Conservation (phyloP, 2,797 vertebrate genomes). For the Syncerus caffer region DNA sequence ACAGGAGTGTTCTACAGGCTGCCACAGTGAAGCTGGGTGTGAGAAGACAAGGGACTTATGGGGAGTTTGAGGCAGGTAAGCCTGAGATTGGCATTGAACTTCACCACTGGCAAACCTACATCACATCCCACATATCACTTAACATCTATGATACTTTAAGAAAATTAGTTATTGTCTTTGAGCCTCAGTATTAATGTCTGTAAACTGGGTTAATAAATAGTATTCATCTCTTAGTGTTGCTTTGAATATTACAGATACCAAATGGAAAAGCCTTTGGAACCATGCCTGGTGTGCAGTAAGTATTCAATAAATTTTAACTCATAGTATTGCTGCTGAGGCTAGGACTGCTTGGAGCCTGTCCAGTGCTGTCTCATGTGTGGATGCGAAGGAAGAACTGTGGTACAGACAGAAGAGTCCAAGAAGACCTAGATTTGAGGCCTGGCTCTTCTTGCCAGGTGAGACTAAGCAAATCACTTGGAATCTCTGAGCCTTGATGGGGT, state of each 20-base stretch:
- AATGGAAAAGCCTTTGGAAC: not conserved
- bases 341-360: not conserved
- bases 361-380: not conserved
- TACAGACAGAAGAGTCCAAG: not conserved
- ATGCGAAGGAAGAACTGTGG: not conserved
- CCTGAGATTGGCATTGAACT: not conserved
- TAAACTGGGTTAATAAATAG: not conserved
- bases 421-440: not conserved
- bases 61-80: not conserved
- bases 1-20: not conserved
- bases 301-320: not conserved
- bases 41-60: not conserved
- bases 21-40: not conserved
- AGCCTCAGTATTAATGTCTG: not conserved
- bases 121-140: not conserved
- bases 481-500: not conserved
- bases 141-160: not conserved
- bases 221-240: not conserved
- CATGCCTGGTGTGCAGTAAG: not conserved
- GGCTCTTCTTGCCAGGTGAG: not conserved
- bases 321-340: not conserved
- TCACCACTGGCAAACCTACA: not conserved
- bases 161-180: not conserved
- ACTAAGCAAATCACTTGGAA: not conserved
- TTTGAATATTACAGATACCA: not conserved